Evolutionary conservation across 2,888 invertebrate genomes (phyloP), one percentile per base, ranked within the genome.

Genomic region (Eretmocerus hayati): DNA sequence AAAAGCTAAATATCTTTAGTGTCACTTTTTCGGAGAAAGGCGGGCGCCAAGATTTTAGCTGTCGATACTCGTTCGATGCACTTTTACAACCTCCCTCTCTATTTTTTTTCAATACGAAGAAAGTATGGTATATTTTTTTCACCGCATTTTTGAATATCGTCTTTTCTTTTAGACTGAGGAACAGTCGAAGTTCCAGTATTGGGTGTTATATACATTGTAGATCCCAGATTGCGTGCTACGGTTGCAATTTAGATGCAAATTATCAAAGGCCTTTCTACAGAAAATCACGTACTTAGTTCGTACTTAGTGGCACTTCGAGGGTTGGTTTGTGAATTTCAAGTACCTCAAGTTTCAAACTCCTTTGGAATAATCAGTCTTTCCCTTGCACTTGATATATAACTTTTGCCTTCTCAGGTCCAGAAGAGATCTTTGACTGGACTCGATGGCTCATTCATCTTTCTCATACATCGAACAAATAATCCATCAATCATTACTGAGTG

Each of bases 221-320:
- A 49, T 53, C 35, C 47, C 11, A 50, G 53, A 53, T 53, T 49
- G 48, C 33, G 43, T 32, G 21, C 42, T 42, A 38, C 42, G 40
- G n/a, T 26, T 6, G 49, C 41, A 53, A 53, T 53, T 53, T 53
- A 53, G 53, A 53, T 49, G 53, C 46, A 53, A 53, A 53, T 53
- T 49, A 49, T 53, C 43, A 47, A 40, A 44, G 36, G 49, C 46
- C 47, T 53, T 53, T 53, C 49, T 50, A 44, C 50, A 53, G 49
- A 47, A 47, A 53, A 53, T 53, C 47, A 50, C 47, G 43, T 50
- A 53, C 44, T 50, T 50, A 53, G 49, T 41, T 41, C 22, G 41
- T 35, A n/a, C n/a, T n/a, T n/a, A n/a, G n/a, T n/a, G n/a, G n/a
- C 13, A 11, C 33, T 35, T 33, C 33, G 38, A 42, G 47, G 49